Conservation (phyloP, 2,888 invertebrate genomes). For the Amblyjoppa proteus region DNA sequence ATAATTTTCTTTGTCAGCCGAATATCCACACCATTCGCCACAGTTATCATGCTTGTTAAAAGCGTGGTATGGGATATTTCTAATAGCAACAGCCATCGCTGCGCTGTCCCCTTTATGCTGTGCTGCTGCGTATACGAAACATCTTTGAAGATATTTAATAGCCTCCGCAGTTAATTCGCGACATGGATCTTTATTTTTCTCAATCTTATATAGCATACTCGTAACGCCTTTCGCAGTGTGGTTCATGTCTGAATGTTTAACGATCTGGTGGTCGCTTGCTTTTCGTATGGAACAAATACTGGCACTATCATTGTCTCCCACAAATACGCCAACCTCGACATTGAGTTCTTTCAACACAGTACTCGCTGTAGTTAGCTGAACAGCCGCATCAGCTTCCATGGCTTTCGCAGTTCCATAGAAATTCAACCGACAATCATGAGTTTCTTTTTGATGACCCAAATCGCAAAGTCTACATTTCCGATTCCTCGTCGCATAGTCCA, state of each 20-base stretch:
- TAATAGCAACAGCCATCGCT: constrained; percentile 58
- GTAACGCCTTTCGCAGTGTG: constrained; percentile 69
- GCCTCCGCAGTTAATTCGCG: constrained; percentile 33
- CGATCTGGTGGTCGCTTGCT: constrained; percentile 52
- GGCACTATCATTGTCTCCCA: not conserved
- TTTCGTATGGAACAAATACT: constrained; percentile 66
- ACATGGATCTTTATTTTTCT: constrained; percentile 56
- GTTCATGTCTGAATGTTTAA: constrained; percentile 69
- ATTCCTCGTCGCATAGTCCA: constrained; percentile 70
- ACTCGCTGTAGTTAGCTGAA: constrained; percentile 67
- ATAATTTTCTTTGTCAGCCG: no score
- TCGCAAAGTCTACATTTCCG: constrained; percentile 70
- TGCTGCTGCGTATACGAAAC: constrained; percentile 68
- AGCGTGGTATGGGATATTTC: constrained; percentile 49
- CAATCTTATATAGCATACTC: constrained; percentile 67
- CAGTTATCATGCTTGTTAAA: no score
- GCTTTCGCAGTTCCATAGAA: constrained; percentile 74
- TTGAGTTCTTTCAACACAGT: constrained; percentile 66
- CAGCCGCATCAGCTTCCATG: constrained; percentile 73
- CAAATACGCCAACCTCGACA: constrained; percentile 68
- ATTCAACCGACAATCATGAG: constrained; percentile 74
- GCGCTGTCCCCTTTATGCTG: constrained; percentile 66
- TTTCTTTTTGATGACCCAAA: constrained; percentile 51
- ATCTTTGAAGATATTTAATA: constrained; percentile 70
- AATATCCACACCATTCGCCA: no score